Evolutionary conservation across 2,113 vertebrate genomes (phyloP).

Genomic region (Centrocercus urophasianus): DNA sequence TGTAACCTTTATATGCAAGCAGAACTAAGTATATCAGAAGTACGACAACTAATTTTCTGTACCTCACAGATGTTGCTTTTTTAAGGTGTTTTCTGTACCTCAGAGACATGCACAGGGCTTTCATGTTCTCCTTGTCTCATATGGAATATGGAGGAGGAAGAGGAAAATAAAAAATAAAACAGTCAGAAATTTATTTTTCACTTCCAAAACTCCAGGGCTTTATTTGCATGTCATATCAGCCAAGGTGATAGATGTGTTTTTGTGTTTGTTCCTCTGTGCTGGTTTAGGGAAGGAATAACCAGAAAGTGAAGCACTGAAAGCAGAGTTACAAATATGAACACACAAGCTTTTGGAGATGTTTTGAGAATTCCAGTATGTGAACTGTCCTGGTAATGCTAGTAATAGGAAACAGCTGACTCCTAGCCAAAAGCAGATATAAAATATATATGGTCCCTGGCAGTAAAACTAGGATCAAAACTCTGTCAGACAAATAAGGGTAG

Average conservation of each 20-base stretch:
- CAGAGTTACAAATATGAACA: neutral
- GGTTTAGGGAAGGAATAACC: neutral
- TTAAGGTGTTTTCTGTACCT: neutral
- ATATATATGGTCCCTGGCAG: neutral
- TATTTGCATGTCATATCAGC: neutral
- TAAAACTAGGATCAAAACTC: neutral
- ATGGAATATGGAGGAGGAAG: neutral
- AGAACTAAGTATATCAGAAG: neutral
- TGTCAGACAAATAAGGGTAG: neutral
- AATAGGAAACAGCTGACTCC: neutral
- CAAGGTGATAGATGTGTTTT: neutral
- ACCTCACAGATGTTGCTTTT: neutral
- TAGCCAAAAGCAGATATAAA: neutral
- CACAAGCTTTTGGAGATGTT: neutral
- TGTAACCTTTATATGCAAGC: neutral
- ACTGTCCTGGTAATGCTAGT: neutral
- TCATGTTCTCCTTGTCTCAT: neutral
- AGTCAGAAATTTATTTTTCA: neutral
- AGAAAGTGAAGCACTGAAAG: neutral
- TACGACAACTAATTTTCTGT: neutral
- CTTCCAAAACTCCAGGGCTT: neutral
- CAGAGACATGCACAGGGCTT: neutral
- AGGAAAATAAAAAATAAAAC: neutral
- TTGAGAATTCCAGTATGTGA: neutral
- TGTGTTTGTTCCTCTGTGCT: neutral